Conservation (phyloP, 1,140 invertebrate genomes). For the Globodera rostochiensis region DNA sequence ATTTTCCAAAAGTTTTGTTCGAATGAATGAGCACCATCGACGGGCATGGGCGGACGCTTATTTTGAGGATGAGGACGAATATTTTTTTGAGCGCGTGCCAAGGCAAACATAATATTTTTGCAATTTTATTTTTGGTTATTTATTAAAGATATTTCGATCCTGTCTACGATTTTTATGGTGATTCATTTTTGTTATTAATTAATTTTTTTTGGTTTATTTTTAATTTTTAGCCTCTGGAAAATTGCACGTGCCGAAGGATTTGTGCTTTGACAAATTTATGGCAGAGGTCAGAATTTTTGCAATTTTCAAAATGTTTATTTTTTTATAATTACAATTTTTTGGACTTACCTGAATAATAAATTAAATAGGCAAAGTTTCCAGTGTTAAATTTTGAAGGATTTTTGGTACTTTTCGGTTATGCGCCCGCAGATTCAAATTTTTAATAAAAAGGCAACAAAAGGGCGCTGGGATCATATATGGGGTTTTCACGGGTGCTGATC, state of each 20-base stretch:
- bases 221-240: conserved; percentile 52
- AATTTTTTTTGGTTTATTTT: not conserved
- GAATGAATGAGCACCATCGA: conserved; percentile 64
- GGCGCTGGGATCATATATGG: no score
- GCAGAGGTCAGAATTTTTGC: conserved; percentile 41
- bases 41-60: conserved; percentile 60
- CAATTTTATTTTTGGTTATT: not conserved
- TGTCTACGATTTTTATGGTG: conserved; percentile 63
- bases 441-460: no score
- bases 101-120: conserved; percentile 38
- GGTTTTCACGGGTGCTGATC: no score
- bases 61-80: conserved; percentile 62
- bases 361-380: no score
- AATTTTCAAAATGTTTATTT: no score
- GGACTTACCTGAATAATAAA: no score
- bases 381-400: not conserved
- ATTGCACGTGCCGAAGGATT: conserved; percentile 63
- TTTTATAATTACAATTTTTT: no score
- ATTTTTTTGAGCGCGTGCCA: conserved; percentile 64
- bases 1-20: conserved; percentile 40
- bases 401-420: no score
- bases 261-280: conserved; percentile 66
- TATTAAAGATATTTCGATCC: conserved; percentile 64
- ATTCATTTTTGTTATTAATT: not conserved
- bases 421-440: no score